Conservation (phyloP, 2,888 invertebrate species). For the Helicoverpa assulta region DNA sequence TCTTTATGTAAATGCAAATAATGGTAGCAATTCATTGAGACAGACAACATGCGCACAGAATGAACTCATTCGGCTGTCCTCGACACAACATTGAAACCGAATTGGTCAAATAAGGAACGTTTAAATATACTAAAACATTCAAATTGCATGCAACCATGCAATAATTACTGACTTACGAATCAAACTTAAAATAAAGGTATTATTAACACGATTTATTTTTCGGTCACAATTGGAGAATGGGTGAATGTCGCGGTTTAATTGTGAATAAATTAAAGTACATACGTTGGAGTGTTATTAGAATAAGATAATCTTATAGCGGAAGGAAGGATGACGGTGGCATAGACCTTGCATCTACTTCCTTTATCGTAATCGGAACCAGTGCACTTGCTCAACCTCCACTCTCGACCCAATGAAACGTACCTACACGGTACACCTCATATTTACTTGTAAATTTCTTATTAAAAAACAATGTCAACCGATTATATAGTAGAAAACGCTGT, state of each 20-base stretch:
- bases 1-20: background rate
- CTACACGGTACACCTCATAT: slow-evolving; percentile 40
- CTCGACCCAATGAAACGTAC: slow-evolving; percentile 64
- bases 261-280: slow-evolving; percentile 30
- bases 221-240: slow-evolving; percentile 34
- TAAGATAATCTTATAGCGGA: slow-evolving; percentile 75
- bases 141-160: slow-evolving; percentile 49
- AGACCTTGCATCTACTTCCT: slow-evolving; percentile 83
- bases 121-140: slow-evolving; percentile 55
- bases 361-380: slow-evolving; percentile 74
- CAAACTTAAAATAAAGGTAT: slow-evolving; percentile 37
- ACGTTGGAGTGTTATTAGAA: slow-evolving; percentile 38
- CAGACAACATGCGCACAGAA: slow-evolving; percentile 26
- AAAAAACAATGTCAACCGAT: slow-evolving; percentile 61
- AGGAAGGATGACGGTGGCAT: slow-evolving; percentile 77
- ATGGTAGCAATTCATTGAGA: slow-evolving; percentile 8
- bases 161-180: slow-evolving; percentile 39
- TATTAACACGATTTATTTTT: slow-evolving; percentile 39
- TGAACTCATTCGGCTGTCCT: slow-evolving; percentile 40
- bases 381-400: slow-evolving; percentile 53
- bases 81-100: slow-evolving; percentile 51
- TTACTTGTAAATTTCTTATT: slow-evolving; percentile 54
- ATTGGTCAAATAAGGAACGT: slow-evolving; percentile 49
- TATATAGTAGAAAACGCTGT: slow-evolving; percentile 45
- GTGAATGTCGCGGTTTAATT: slow-evolving; percentile 51